phyloP scores from a whole-genome alignment of 2,113 vertebrate genomes.

The Ophthalmolycus amberensis region DNA sequence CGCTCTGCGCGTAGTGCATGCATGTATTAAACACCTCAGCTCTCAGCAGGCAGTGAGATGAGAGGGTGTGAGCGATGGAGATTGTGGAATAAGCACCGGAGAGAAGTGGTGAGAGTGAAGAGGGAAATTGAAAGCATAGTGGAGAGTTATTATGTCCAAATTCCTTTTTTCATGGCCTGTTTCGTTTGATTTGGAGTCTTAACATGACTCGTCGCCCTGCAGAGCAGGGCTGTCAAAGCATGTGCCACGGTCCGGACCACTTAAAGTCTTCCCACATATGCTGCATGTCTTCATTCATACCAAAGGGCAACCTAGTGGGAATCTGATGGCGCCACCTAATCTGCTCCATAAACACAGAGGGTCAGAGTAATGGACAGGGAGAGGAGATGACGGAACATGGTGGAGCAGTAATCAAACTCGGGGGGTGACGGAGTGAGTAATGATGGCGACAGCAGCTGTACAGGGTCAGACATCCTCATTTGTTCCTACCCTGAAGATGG shows the following conservation, averaged over 20 bases:
- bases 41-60: slow-evolving; percentile 37
- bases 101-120: slow-evolving; percentile 8
- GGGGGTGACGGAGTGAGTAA: slow-evolving; percentile 29
- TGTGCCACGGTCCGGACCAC: background rate
- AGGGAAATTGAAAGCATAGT: slow-evolving; percentile 24
- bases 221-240: background rate
- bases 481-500: background rate
- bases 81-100: slow-evolving; percentile 1
- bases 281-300: background rate
- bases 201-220: background rate
- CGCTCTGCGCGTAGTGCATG: slow-evolving; percentile 2
- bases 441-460: slow-evolving; percentile 41
- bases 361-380: slow-evolving; percentile 22
- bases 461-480: slow-evolving; percentile 22
- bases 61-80: slow-evolving; percentile 31
- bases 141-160: slow-evolving; percentile 2
- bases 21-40: slow-evolving; percentile 37
- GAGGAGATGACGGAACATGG: background rate
- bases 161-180: slow-evolving; percentile 16
- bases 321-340: slow-evolving; percentile 30
- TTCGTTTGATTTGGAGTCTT: background rate
- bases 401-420: slow-evolving; percentile 34
- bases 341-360: slow-evolving; percentile 1
- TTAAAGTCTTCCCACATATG: background rate
- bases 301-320: background rate